Conservation (phyloP, 2,888 invertebrate species). For the Synanthedon andrenaeformis region DNA sequence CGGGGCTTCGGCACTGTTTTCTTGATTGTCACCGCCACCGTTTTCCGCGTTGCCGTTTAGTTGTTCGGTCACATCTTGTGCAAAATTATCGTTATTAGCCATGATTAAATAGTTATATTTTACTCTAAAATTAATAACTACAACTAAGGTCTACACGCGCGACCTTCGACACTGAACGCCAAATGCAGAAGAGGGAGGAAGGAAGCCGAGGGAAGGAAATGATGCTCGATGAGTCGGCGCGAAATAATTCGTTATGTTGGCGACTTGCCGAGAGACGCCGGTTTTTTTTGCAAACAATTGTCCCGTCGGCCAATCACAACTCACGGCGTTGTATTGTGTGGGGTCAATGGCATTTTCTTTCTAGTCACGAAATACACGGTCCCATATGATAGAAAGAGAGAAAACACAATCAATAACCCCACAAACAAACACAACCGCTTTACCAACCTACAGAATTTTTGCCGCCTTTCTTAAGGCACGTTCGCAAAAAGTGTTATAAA, state of each 20-base stretch:
- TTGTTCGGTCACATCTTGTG: slow-evolving; percentile 80
- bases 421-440: not conserved
- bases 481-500: slow-evolving; percentile 6
- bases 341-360: slow-evolving; percentile 50
- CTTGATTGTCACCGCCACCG: slow-evolving; percentile 76
- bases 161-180: slow-evolving; percentile 66
- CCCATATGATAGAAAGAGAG: slow-evolving; percentile 22
- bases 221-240: slow-evolving; percentile 49
- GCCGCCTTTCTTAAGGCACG: slow-evolving; percentile 19
- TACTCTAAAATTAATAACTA: slow-evolving; percentile 70
- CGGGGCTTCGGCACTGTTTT: slow-evolving; percentile 80
- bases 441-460: slow-evolving; percentile 8
- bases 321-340: slow-evolving; percentile 17
- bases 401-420: slow-evolving; percentile 1
- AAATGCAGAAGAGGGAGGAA: slow-evolving; percentile 62
- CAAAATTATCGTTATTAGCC: slow-evolving; percentile 84
- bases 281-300: slow-evolving; percentile 26
- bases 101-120: slow-evolving; percentile 60
- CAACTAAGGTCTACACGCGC: slow-evolving; percentile 57
- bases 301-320: slow-evolving; percentile 29
- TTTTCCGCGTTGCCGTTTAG: slow-evolving; percentile 73
- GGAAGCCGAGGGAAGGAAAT: slow-evolving; percentile 7
- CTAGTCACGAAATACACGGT: slow-evolving; percentile 21
- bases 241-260: slow-evolving; percentile 39
- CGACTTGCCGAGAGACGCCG: slow-evolving; percentile 25